These are phyloP conservation scores for Masticophis lateralis DNA, from an alignment of 2,797 vertebrate genomes.

Conservation along the genomic window DNA sequence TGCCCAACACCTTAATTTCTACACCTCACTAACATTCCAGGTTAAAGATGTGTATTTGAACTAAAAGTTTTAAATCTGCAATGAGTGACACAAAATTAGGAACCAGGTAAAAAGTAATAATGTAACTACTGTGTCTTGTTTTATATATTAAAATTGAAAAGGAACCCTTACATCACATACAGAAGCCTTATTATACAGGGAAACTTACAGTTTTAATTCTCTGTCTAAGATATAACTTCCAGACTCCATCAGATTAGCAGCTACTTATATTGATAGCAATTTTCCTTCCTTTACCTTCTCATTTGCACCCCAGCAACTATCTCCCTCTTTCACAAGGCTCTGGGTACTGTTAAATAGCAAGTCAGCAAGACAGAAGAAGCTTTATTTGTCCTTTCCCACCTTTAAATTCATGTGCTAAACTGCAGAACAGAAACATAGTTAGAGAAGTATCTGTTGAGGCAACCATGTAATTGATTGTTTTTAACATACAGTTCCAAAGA, in stretches of 20 bases:
- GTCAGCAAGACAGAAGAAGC: neutral
- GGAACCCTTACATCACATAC: neutral
- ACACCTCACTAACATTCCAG: neutral
- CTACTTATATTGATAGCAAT: neutral
- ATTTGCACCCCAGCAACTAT: neutral
- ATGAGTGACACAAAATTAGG: neutral
- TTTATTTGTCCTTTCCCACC: neutral
- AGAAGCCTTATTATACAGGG: neutral
- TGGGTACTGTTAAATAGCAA: neutral
- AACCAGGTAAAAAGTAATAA: neutral
- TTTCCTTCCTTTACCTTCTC: neutral
- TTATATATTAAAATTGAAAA: neutral
- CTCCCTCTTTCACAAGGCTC: neutral
- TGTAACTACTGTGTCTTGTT: neutral
- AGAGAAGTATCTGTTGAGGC: neutral
- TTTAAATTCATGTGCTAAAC: neutral
- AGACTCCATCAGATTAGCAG: neutral
- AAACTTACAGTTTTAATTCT: neutral
- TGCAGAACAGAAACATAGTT: neutral
- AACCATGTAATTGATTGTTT: neutral
- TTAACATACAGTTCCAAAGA: neutral
- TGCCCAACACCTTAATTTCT: neutral
- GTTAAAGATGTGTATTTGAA: neutral
- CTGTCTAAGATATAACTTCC: neutral
- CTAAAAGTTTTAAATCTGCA: neutral